A percentile compares a stretch with the other conserved stretches of the same genome.
Conservation (phyloP, 2,113 vertebrate species). For the Centropristis striata region DNA sequence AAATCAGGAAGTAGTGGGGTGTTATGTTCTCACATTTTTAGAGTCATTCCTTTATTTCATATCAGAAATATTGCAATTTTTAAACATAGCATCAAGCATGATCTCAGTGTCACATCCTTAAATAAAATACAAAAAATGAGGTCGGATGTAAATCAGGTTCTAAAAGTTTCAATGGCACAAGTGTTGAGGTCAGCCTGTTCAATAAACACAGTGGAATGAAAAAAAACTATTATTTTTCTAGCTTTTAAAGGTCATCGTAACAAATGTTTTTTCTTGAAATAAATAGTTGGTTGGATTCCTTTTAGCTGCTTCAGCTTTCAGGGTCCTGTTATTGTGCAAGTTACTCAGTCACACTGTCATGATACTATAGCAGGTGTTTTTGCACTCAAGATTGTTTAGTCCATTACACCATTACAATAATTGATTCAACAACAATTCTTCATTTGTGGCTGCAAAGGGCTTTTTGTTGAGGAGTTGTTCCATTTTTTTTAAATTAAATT, state of each 20-base stretch:
- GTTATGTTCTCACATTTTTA: conserved; percentile 6
- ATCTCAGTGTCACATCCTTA: neutral
- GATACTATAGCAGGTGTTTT: no score
- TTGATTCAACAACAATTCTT: no score
- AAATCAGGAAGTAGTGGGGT: conserved; percentile 12
- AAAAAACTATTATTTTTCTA: neutral
- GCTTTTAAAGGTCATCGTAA: no score
- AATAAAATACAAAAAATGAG: neutral
- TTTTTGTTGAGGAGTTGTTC: no score
- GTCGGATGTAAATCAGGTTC: neutral
- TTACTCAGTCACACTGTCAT: no score
- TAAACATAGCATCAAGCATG: neutral
- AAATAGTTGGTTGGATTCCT: neutral
- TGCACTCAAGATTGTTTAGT: neutral
- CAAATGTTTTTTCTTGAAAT: neutral
- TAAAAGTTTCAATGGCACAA: neutral
- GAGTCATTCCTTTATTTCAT: conserved; percentile 7
- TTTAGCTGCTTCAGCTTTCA: neutral
- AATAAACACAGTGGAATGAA: neutral
- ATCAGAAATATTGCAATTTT: conserved; percentile 5
- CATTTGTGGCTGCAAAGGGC: no score
- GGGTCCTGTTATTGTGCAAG: no score
- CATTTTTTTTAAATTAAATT: no score
- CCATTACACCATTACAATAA: no score
- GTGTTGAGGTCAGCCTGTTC: neutral